A percentile compares a stretch with the other conserved stretches of the same genome.
Evolutionary conservation across 1,140 invertebrate genomes (phyloP).

Genomic region (Sminthurinus signatus): DNA sequence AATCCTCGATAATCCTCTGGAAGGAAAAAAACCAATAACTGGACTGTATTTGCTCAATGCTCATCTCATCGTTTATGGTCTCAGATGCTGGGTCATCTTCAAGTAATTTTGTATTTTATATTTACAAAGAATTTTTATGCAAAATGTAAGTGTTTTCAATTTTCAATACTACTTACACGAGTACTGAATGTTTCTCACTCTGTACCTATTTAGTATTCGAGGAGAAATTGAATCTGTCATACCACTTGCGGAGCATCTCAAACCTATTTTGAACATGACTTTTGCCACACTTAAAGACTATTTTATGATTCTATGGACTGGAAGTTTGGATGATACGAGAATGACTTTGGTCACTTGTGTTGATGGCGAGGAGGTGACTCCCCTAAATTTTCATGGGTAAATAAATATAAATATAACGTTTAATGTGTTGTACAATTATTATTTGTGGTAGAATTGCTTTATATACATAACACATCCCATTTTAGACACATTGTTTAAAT

Average conservation of each 20-base stretch:
- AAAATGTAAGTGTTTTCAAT: constrained; percentile 24
- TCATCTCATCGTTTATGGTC: constrained; percentile 51
- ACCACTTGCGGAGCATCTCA: constrained; percentile 22
- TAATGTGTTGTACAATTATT: neutral
- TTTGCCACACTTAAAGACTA: constrained; percentile 65
- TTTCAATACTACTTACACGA: constrained; percentile 3
- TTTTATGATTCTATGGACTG: constrained; percentile 68
- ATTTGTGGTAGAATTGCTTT: too few species aligned
- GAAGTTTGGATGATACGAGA: constrained; percentile 63
- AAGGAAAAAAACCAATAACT: constrained; percentile 58
- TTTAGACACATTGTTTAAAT: too few species aligned
- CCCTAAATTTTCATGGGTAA: constrained; percentile 66
- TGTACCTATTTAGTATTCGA: constrained; percentile 18
- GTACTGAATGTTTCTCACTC: constrained; percentile 10
- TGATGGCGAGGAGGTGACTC: constrained; percentile 53
- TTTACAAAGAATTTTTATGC: neutral
- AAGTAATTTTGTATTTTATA: constrained; percentile 22
- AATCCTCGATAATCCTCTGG: constrained; percentile 74
- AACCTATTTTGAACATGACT: constrained; percentile 56
- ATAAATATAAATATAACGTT: too few species aligned
- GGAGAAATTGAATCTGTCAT: constrained; percentile 36
- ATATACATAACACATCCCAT: too few species aligned
- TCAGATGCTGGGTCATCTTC: constrained; percentile 52
- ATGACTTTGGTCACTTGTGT: constrained; percentile 60
- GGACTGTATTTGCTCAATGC: constrained; percentile 71